phyloP scores from a whole-genome alignment of 2,113 vertebrate genomes.

The Marmota flaviventris region DNA sequence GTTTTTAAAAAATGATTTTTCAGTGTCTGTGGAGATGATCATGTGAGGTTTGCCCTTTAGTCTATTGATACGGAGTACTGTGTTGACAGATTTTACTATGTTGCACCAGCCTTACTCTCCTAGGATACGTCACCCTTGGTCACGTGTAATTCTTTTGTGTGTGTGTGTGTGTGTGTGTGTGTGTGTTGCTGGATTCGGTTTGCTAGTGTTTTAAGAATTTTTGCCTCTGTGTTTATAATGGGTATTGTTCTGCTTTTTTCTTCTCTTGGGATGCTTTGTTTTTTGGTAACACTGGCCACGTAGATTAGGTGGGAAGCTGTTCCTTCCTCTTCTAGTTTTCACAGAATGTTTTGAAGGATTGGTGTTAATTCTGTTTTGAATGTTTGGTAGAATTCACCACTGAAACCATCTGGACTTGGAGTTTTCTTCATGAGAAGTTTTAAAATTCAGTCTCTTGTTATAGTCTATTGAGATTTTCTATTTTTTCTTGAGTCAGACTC shows the following conservation, averaged over 20 bases:
- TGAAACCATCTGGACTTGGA: background rate
- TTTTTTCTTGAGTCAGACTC: background rate
- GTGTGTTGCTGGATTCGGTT: background rate
- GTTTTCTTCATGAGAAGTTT: background rate
- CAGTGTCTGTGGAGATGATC: background rate
- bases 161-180: too few relatives aligned
- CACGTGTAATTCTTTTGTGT: background rate
- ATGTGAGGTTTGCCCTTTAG: background rate
- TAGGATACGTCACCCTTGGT: background rate
- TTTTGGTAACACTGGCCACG: background rate
- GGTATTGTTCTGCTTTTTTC: background rate
- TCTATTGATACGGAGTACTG: background rate
- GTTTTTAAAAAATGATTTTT: background rate
- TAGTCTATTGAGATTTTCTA: conserved; percentile 16
- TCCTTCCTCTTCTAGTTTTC: conserved; percentile 18
- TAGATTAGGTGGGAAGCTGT: background rate
- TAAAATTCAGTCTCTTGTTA: conserved; percentile 22
- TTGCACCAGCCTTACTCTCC: background rate
- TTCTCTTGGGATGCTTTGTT: background rate
- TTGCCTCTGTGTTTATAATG: background rate
- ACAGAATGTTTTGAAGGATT: background rate
- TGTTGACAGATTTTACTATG: background rate
- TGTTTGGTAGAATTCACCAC: background rate
- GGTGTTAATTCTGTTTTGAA: conserved; percentile 38
- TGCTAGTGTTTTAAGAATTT: background rate